A percentile compares a stretch with the other conserved stretches of the same genome.
These are phyloP conservation scores for Thinocorus orbignyianus DNA, from an alignment of 2,113 vertebrate species.

Conservation along the genomic window DNA sequence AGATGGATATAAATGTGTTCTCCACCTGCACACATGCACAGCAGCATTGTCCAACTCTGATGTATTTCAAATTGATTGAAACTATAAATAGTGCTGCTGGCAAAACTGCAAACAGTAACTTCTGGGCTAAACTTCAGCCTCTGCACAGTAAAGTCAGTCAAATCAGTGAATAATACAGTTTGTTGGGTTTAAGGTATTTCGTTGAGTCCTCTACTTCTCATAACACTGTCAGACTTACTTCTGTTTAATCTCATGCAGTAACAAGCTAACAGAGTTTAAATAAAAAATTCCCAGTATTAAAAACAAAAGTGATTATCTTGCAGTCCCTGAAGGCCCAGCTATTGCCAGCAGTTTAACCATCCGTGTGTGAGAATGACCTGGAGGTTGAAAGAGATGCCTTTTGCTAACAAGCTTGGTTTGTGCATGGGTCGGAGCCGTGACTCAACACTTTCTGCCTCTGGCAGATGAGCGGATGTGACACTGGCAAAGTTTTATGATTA, in stretches of 20 bases:
- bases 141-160: slow-evolving; percentile 38
- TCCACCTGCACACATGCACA: slow-evolving; percentile 65
- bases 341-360: slow-evolving; percentile 28
- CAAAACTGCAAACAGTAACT: slow-evolving; percentile 71
- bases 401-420: not conserved
- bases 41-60: slow-evolving; percentile 48
- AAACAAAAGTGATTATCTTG: not conserved
- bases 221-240: slow-evolving; percentile 27
- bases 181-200: slow-evolving; percentile 31
- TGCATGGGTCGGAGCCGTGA: not conserved
- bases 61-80: slow-evolving; percentile 62
- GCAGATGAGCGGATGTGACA: not conserved
- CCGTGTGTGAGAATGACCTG: not conserved
- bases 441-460: not conserved
- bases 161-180: slow-evolving; percentile 2
- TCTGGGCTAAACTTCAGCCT: slow-evolving; percentile 49
- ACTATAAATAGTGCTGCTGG: slow-evolving; percentile 64
- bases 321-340: not conserved
- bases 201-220: slow-evolving; percentile 29
- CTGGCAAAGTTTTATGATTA: not conserved
- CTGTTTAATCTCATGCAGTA: slow-evolving; percentile 58
- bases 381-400: not conserved
- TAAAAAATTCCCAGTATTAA: slow-evolving; percentile 18
- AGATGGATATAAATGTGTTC: slow-evolving; percentile 45
- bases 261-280: slow-evolving; percentile 51